Percentiles rank a stretch among this genome's conserved stretches.
phyloP scores from a whole-genome alignment of 2,113 vertebrate species.

The Morone saxatilis region DNA sequence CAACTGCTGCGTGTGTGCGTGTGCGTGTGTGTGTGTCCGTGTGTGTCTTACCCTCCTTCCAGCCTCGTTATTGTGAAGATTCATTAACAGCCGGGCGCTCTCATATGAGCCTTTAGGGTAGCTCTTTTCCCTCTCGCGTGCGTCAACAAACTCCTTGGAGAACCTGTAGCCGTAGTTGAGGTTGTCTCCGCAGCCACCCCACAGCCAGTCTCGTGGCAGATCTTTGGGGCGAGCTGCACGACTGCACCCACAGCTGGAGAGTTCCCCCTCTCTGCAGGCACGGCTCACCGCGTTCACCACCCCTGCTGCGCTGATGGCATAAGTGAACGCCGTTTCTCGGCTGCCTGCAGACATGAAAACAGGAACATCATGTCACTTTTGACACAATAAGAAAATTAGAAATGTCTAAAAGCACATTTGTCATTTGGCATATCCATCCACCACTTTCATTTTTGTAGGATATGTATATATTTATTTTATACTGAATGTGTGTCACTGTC shows the following conservation, averaged over 20 bases:
- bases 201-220: conserved; percentile 97
- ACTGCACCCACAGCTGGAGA: conserved; percentile 97
- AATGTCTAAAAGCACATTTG: conserved; percentile 1
- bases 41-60: conserved; percentile 90
- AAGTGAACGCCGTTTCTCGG: conserved; percentile 97
- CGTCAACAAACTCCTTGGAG: conserved; percentile 97
- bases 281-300: conserved; percentile 98
- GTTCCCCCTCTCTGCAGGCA: conserved; percentile 96
- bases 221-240: conserved; percentile 94
- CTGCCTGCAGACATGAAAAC: conserved; percentile 87
- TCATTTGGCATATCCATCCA: neutral
- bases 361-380: conserved; percentile 10
- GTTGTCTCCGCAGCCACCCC: conserved; percentile 99
- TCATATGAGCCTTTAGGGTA: conserved; percentile 92
- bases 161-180: conserved; percentile 97
- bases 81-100: conserved; percentile 93
- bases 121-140: conserved; percentile 94
- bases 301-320: conserved; percentile 95
- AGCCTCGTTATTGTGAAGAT: conserved; percentile 97
- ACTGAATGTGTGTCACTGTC: conserved; percentile 33
- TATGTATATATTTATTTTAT: conserved; percentile 7
- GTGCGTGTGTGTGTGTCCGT: neutral
- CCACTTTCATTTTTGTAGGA: neutral
- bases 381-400: conserved; percentile 9
- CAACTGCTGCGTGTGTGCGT: conserved; percentile 5